phyloP scores from a whole-genome alignment of 2,888 invertebrate species.

The Amitus sp. region DNA sequence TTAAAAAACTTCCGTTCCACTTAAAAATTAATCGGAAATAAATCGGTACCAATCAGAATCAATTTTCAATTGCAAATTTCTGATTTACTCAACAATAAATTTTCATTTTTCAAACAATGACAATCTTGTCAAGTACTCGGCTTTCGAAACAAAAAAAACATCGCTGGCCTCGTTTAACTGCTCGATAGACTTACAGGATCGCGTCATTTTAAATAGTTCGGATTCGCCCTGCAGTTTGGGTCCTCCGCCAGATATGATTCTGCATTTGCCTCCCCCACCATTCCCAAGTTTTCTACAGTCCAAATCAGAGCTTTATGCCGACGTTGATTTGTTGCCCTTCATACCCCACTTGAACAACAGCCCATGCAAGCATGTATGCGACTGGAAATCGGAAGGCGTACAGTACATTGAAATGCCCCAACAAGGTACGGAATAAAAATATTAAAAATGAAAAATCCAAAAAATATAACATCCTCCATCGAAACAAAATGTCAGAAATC shows the following conservation, averaged over 20 bases:
- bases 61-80: too few relatives aligned
- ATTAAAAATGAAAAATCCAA: too few relatives aligned
- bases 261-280: slow-evolving; percentile 87
- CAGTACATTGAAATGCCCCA: slow-evolving; percentile 84
- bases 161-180: neutral
- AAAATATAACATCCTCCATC: too few relatives aligned
- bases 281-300: slow-evolving; percentile 79
- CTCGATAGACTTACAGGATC: slow-evolving; percentile 27
- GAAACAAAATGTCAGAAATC: too few relatives aligned
- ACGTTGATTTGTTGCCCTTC: slow-evolving; percentile 50
- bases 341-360: slow-evolving; percentile 56
- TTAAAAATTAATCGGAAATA: too few relatives aligned
- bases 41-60: too few relatives aligned
- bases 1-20: too few relatives aligned
- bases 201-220: slow-evolving; percentile 33
- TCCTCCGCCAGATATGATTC: slow-evolving; percentile 84
- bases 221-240: slow-evolving; percentile 69
- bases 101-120: too few relatives aligned
- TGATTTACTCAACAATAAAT: too few relatives aligned
- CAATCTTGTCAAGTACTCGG: too few relatives aligned
- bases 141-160: too few relatives aligned
- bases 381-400: slow-evolving; percentile 69
- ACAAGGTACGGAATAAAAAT: slow-evolving; percentile 78
- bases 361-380: slow-evolving; percentile 61
- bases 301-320: slow-evolving; percentile 56